Percentiles rank a stretch among this genome's conserved stretches.
Evolutionary conservation across 2,797 vertebrate species (phyloP).

Genomic region (Epinephelus awoara): DNA sequence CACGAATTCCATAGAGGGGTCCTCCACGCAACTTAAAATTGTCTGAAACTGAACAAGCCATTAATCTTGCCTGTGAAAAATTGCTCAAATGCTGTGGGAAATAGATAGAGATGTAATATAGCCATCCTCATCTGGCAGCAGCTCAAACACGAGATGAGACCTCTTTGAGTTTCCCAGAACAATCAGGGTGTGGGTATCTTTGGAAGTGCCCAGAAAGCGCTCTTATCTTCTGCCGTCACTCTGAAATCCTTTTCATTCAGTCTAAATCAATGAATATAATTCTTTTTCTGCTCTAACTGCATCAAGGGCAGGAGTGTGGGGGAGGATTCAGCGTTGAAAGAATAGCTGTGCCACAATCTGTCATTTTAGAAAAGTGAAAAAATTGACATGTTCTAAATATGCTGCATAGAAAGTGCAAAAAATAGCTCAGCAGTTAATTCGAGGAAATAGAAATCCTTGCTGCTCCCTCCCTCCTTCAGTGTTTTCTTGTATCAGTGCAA

Average conservation of each 20-base stretch:
- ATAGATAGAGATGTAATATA: slow-evolving; percentile 75
- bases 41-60: slow-evolving; percentile 67
- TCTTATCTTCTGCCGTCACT: slow-evolving; percentile 72
- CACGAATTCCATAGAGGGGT: slow-evolving; percentile 58
- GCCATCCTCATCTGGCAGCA: slow-evolving; percentile 62
- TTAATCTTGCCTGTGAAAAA: slow-evolving; percentile 77
- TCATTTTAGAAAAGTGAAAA: slow-evolving; percentile 24
- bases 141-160: slow-evolving; percentile 73
- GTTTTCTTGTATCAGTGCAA: slow-evolving; percentile 19
- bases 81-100: slow-evolving; percentile 74
- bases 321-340: slow-evolving; percentile 30
- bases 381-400: slow-evolving; percentile 5
- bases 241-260: slow-evolving; percentile 65
- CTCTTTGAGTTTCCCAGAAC: slow-evolving; percentile 76
- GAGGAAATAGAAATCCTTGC: slow-evolving; percentile 27
- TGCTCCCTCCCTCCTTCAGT: slow-evolving; percentile 14
- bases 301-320: slow-evolving; percentile 52
- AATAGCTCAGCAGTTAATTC: slow-evolving; percentile 27
- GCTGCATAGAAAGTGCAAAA: slow-evolving; percentile 5
- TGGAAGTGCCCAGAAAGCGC: slow-evolving; percentile 60
- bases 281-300: slow-evolving; percentile 55
- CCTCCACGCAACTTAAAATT: slow-evolving; percentile 60
- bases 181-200: slow-evolving; percentile 72
- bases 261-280: slow-evolving; percentile 60
- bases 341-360: slow-evolving; percentile 11